Evolutionary conservation across 2,113 vertebrate species (phyloP).

Genomic region (Microtus richardsoni): DNA sequence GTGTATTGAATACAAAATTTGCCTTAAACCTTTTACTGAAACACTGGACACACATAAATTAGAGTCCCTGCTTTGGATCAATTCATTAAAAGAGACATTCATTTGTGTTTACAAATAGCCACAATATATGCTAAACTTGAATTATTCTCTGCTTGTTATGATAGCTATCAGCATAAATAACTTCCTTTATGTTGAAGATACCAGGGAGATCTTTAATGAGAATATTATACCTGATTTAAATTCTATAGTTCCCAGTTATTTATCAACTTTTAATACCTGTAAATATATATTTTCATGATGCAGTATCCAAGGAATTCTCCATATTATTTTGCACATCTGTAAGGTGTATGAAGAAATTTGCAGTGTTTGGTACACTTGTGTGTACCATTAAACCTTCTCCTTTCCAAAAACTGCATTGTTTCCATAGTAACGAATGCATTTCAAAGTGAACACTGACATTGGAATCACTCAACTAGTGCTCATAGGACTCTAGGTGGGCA

Average conservation of each 20-base stretch:
- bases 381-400: conserved; percentile 40
- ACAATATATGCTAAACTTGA: neutral
- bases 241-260: neutral
- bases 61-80: neutral
- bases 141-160: neutral
- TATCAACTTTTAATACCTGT: neutral
- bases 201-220: neutral
- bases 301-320: neutral
- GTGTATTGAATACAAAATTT: neutral
- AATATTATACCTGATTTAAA: conserved; percentile 16
- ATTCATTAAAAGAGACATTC: neutral
- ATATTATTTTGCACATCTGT: neutral
- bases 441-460: conserved; percentile 65
- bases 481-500: conserved; percentile 25
- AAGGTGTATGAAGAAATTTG: conserved; percentile 50
- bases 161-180: neutral
- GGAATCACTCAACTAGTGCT: conserved; percentile 51
- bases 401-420: conserved; percentile 62
- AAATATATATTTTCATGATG: neutral
- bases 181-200: conserved; percentile 9
- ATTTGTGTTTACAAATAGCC: neutral
- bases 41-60: neutral
- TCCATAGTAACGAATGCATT: conserved; percentile 71
- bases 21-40: neutral
- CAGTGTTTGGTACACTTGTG: conserved; percentile 48